Conservation (phyloP, 2,113 vertebrate genomes). For the Gopherus evgoodei region DNA sequence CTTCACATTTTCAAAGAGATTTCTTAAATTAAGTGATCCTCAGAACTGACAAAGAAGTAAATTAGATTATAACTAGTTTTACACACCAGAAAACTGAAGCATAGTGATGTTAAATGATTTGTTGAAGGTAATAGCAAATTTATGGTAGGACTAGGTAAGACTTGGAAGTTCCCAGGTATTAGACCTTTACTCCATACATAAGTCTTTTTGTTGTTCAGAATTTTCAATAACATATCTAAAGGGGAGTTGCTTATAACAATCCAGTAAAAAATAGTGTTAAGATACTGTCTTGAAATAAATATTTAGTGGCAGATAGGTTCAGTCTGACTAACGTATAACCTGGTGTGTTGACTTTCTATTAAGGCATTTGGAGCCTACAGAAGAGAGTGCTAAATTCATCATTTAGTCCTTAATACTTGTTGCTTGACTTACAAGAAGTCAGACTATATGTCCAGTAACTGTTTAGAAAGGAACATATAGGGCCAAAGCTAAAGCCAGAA, state of each 20-base stretch:
- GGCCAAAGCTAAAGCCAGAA: not conserved
- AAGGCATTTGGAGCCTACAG: not conserved
- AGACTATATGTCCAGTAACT: not conserved
- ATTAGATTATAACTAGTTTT: no score
- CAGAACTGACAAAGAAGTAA: no score
- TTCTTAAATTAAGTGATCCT: no score
- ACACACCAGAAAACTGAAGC: not conserved
- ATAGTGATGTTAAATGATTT: not conserved
- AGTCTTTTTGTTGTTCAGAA: not conserved
- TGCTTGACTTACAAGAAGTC: not conserved
- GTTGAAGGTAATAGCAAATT: not conserved
- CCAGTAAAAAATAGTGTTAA: not conserved
- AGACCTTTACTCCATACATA: accelerated
- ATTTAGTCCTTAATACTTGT: not conserved
- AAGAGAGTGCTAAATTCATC: not conserved
- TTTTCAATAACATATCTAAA: not conserved
- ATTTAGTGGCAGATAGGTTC: not conserved
- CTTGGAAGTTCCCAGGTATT: accelerated
- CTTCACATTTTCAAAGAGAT: no score
- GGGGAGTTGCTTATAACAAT: not conserved
- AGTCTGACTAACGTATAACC: not conserved
- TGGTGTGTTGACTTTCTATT: not conserved
- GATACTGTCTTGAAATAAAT: not conserved
- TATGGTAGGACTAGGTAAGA: not conserved
- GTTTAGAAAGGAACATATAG: not conserved